A percentile compares a stretch with the other conserved stretches of the same genome.
These are phyloP conservation scores for Pteropus rufus DNA, from an alignment of 2,797 vertebrate genomes.

Conservation along the genomic window DNA sequence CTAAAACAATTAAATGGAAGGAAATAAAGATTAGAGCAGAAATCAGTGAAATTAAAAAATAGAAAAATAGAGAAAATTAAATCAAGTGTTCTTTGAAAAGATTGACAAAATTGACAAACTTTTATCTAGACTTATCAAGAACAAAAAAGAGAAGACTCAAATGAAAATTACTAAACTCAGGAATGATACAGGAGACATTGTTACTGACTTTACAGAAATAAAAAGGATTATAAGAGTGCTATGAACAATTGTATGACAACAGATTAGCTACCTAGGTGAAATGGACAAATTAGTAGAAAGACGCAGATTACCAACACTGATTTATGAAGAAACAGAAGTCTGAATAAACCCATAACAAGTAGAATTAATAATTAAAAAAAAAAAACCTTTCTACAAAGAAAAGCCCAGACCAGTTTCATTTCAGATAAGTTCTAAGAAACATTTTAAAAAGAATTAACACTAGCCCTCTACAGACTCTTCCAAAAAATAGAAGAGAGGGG, in stretches of 20 bases:
- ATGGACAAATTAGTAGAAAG: background rate
- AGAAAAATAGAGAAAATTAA: background rate
- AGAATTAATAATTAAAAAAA: background rate
- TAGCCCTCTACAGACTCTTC: background rate
- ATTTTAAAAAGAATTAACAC: background rate
- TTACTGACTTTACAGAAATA: background rate
- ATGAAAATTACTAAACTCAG: background rate
- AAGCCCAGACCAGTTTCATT: background rate
- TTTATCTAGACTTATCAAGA: slow-evolving; percentile 13
- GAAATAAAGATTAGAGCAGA: background rate
- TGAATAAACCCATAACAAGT: background rate
- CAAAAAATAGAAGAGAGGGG: background rate
- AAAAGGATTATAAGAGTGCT: background rate
- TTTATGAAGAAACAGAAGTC: background rate
- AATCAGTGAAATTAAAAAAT: background rate
- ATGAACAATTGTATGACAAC: background rate
- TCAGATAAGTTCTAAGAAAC: background rate
- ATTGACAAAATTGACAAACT: background rate
- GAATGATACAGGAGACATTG: background rate
- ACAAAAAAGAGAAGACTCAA: background rate
- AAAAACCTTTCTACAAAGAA: background rate
- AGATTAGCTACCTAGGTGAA: background rate
- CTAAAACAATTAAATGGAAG: background rate
- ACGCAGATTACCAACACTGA: background rate
- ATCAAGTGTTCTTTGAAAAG: background rate